Percentiles rank a stretch among this genome's conserved stretches.
phyloP scores from a whole-genome alignment of 2,888 invertebrate species.

The Melanchra persicariae region DNA sequence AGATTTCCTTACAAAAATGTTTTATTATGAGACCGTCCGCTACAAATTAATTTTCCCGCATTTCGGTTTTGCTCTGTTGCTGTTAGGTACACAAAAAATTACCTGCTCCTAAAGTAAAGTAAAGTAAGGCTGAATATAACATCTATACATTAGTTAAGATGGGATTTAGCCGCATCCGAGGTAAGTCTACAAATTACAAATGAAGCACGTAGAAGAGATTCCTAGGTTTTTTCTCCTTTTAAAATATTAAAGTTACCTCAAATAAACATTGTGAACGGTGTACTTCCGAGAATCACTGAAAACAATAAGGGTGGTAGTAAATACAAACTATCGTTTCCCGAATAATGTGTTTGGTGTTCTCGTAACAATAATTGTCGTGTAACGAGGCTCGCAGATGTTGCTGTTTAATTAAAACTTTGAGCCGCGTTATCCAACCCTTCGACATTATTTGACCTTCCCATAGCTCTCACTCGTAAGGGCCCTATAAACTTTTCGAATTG shows the following conservation, averaged over 20 bases:
- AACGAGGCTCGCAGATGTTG: slow-evolving; percentile 84
- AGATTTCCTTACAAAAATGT: slow-evolving; percentile 33
- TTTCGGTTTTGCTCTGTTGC: slow-evolving; percentile 31
- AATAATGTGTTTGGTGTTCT: slow-evolving; percentile 77
- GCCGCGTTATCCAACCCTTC: slow-evolving; percentile 83
- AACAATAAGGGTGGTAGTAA: slow-evolving; percentile 46
- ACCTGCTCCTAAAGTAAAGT: slow-evolving; percentile 37
- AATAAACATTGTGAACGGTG: slow-evolving; percentile 23
- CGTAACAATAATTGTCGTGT: slow-evolving; percentile 84
- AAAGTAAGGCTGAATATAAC: slow-evolving; percentile 37
- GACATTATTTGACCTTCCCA: slow-evolving; percentile 82
- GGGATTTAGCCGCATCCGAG: slow-evolving; percentile 51
- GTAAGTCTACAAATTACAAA: slow-evolving; percentile 44
- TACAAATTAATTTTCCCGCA: slow-evolving; percentile 45
- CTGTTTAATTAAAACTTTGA: slow-evolving; percentile 89
- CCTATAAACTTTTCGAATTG: slow-evolving; percentile 78
- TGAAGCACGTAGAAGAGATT: slow-evolving; percentile 31
- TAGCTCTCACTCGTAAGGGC: slow-evolving; percentile 74
- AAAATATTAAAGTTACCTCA: slow-evolving; percentile 7
- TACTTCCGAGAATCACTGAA: slow-evolving; percentile 10
- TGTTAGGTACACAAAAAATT: slow-evolving; percentile 38
- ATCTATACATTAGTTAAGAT: slow-evolving; percentile 52
- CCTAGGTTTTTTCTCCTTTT: slow-evolving; percentile 28
- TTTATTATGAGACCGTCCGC: slow-evolving; percentile 22
- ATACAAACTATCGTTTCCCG: slow-evolving; percentile 64